Evolutionary conservation across 2,888 invertebrate species (phyloP), one percentile per base, ranked within the genome.

Genomic region (Lochmaea capreae): DNA sequence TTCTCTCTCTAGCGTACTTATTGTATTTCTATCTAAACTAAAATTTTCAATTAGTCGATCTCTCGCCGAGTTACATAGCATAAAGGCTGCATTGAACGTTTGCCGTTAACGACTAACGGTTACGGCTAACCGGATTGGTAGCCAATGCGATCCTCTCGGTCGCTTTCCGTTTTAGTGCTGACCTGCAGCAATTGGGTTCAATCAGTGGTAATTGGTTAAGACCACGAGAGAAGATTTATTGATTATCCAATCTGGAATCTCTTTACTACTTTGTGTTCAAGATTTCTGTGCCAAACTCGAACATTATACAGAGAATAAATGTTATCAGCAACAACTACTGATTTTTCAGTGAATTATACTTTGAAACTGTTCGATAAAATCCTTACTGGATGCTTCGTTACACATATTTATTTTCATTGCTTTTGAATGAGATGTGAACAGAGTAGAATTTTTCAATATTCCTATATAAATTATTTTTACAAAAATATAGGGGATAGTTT

Each of bases 141-240:
- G 75, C 74, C 77, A 75, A 75, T 68, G 69, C 72, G 75, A 74
- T 76, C 61, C 70, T 67, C 62, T 75, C 74, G 72, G 69, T 73
- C 72, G 75, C 67, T 76, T 75, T 74, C 74, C 65, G 72, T 66
- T 71, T 81, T 79, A 79, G 73, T 76, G 77, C 76, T 81, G 84
- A 85, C 85, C 85, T 80, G 80, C 79, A 83, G 84, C 85, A 85
- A 87, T 85, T 85, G 85, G 83, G 85, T 85, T 85, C 85, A 86
- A 86, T 86, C 86, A 86, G 83, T 80, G 84, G 83, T 87, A 86
- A 87, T 87, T 86, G 86, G 86, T 85, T 83, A 85, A 85, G 84
- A 86, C 86, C 86, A 82, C 86, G 82, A 79, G 80, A 80, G 67
- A 77, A 78, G 79, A 81, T 82, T 81, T 81, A 84, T 85, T 84